Evolutionary conservation across 2,888 invertebrate genomes (phyloP).

Genomic region (Orchestes rusci): DNA sequence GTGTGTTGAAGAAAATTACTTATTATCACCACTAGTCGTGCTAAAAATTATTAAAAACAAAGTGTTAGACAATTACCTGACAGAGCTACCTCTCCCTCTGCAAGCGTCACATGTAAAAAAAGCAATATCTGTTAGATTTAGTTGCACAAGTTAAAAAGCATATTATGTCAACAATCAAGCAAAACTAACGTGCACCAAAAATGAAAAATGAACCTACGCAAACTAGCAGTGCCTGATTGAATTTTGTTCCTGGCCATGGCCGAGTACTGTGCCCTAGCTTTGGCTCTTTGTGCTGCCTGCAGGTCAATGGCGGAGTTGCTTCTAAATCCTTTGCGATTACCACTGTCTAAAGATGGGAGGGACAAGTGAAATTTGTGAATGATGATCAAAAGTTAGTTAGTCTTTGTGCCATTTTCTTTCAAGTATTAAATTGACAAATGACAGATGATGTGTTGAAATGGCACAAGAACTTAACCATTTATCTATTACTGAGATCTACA

Average conservation of each 20-base stretch:
- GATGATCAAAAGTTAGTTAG: too few relatives aligned
- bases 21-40: too few relatives aligned
- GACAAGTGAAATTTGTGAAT: too few relatives aligned
- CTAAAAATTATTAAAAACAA: too few relatives aligned
- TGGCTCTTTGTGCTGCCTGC: constrained; percentile 82
- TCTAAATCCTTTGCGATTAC: constrained; percentile 52
- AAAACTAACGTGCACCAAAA: too few relatives aligned
- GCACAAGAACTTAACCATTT: too few relatives aligned
- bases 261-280: constrained; percentile 75
- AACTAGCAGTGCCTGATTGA: constrained; percentile 54
- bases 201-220: constrained; percentile 55
- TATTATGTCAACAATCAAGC: too few relatives aligned
- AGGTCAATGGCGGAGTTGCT: constrained; percentile 93
- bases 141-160: not conserved
- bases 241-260: constrained; percentile 71
- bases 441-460: too few relatives aligned
- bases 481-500: too few relatives aligned
- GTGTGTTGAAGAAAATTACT: too few relatives aligned
- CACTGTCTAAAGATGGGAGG: constrained; percentile 21
- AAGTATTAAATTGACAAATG: too few relatives aligned
- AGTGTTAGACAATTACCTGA: constrained; percentile 57
- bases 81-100: constrained; percentile 58
- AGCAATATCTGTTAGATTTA: constrained; percentile 17
- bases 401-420: too few relatives aligned
- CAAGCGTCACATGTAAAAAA: constrained; percentile 25